Evolutionary conservation across 1,140 invertebrate species (phyloP).

Genomic region (Campoletis sonorensis): DNA sequence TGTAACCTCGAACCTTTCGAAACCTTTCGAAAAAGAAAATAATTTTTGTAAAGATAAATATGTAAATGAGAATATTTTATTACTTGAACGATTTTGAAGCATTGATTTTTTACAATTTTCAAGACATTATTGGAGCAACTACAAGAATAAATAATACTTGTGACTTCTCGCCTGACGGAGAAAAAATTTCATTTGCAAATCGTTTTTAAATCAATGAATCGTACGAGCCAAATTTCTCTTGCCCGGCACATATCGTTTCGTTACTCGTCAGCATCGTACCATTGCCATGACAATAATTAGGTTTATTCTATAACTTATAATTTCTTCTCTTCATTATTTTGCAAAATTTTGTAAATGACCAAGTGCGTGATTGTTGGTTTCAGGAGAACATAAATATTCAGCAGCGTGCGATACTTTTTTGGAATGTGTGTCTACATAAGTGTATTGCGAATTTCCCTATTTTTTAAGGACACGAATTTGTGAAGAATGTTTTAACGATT

Average conservation of each 20-base stretch:
- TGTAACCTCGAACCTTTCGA: too few relatives aligned
- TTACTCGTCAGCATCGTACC: constrained; percentile 60
- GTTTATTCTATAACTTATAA: constrained; percentile 60
- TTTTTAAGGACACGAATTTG: not conserved
- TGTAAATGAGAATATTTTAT: too few relatives aligned
- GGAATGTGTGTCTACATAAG: constrained; percentile 17
- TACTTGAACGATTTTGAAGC: too few relatives aligned
- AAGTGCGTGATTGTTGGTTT: constrained; percentile 21
- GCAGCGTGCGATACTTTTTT: constrained; percentile 35
- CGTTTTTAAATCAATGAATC: not conserved
- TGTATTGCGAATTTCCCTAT: not conserved
- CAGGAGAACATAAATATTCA: constrained; percentile 1
- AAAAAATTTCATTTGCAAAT: constrained; percentile 24
- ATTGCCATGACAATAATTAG: constrained; percentile 75
- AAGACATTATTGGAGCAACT: too few relatives aligned
- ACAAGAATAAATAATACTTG: too few relatives aligned
- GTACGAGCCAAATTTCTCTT: constrained; percentile 67
- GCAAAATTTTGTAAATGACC: constrained; percentile 74
- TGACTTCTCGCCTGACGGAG: too few relatives aligned
- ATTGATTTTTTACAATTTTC: too few relatives aligned
- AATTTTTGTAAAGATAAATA: too few relatives aligned
- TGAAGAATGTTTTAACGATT: not conserved
- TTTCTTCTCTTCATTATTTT: constrained; percentile 47
- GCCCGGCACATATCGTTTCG: constrained; percentile 57
- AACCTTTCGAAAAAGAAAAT: too few relatives aligned